Evolutionary conservation across 2,797 vertebrate species (phyloP), one percentile per base, ranked within the genome.

Genomic region (Otolemur crassicaudatus): DNA sequence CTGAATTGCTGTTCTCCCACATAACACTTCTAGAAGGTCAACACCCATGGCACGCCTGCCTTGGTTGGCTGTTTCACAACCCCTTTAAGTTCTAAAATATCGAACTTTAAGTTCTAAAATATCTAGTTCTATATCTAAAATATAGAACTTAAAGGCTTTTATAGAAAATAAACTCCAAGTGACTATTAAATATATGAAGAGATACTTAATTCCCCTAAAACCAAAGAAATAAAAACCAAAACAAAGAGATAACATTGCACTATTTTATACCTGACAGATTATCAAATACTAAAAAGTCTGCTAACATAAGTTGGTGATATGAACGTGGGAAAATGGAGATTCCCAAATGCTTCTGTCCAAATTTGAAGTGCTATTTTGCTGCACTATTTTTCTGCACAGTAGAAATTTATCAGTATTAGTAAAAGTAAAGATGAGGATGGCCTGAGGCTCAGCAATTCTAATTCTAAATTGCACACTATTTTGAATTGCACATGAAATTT

Each of bases 181-280:
- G 67, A 91, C 43, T 40, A 84, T 43, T 69, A 58, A 87, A 85
- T 7, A 86, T 40, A 69, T 25, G 49, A 73, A 88, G 72, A 90
- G 49, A 60, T 79, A 27, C 7, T 77, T 37, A 76, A 49, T n/a
- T 2, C n/a, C 27, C 49, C 29, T 73, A 67, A 23, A 63, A 77
- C 43, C 63, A 97, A 94, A 85, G 27, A 85, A 87, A 70, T 91
- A 14, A 90, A 96, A 94, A 91, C 20, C 58, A 58, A 83, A 96
- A 87, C 27, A 93, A 67, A 58, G 3, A 58, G 65, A 46, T 60
- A 79, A 17, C 7, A 79, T 37, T 65, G 61, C 56, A 63, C 16
- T 12, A 75, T 58, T 70, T 65, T 87, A 87, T 60, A 37, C 5
- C 2, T 19, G 75, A 65, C 60, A 85, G 37, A 81, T 46, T 80